Base-by-base conservation (phyloP, 2,113 vertebrate genomes). In the Archocentrus centrarchus region DNA sequence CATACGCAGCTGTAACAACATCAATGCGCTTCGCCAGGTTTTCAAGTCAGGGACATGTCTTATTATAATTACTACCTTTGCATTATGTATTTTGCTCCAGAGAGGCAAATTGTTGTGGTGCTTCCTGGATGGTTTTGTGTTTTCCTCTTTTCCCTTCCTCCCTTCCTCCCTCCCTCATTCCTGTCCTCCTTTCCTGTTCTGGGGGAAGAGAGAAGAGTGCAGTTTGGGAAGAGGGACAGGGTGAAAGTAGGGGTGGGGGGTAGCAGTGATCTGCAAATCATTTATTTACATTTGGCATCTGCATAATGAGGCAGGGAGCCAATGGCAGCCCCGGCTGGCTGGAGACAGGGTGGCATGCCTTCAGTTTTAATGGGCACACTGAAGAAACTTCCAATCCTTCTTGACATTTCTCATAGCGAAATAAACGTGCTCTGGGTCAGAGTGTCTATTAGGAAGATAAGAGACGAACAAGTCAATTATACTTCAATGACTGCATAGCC, bases 391-490 rank as follows among this genome's bases (percentile, higher is more conserved):
- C 95, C 97, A 97, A 99, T 99, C 95, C 95, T 97, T 99, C 96
- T 94, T 99, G 98, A 99, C 98, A 97, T 99, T 97, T 98, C 97
- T 97, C 97, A 97, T 97, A 98, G 97, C 94, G 93, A 98, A 97
- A 97, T 97, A 97, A 98, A 97, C 89, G 95, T 96, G 95, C 96
- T 96, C 96, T 97, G 97, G 96, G 96, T 97, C 97, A 96, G 95
- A 98, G 96, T 97, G 97, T 98, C 98, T 97, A 98, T 99, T 99
- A 99, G 97, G 97, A 97, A 98, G 97, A 99, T 98, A 97, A 97
- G 97, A 98, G 96, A 95, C 95, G 97, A 97, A 96, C 97, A 96
- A 99, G 97, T 99, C 98, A 99, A 99, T 99, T 99, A 99, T 98
- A 97, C 96, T 97, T 97, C 97, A 97, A 97, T 98, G 97, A 97